Conservation (phyloP, 2,888 invertebrate genomes). For the Acrobasis repandana region DNA sequence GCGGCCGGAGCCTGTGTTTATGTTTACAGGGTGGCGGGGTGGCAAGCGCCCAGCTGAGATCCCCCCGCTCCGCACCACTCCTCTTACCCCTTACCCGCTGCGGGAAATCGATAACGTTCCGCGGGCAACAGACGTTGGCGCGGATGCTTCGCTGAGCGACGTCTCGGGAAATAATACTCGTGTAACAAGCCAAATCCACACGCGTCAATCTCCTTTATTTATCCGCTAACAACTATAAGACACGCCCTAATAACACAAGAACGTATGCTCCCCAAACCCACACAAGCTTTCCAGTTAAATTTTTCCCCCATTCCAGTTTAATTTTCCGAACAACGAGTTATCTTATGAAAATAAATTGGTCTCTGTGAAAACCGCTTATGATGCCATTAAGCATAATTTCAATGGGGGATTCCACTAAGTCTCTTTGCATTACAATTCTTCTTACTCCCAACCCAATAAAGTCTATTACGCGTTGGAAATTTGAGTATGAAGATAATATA, state of each 20-base stretch:
- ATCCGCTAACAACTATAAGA: constrained; percentile 6
- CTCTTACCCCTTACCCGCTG: constrained; percentile 46
- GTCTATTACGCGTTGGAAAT: constrained; percentile 45
- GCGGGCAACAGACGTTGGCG: constrained; percentile 60
- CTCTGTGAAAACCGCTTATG: constrained; percentile 56
- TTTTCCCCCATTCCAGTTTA: constrained; percentile 48
- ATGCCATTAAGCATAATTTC: constrained; percentile 54
- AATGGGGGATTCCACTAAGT: constrained; percentile 44
- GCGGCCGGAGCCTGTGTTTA: constrained; percentile 67
- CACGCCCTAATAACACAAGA: constrained; percentile 1
- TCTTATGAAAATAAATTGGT: constrained; percentile 59
- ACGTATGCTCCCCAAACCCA: constrained; percentile 1
- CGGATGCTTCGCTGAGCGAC: constrained; percentile 50
- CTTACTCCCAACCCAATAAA: constrained; percentile 49
- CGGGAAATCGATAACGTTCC: constrained; percentile 77
- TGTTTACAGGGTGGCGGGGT: constrained; percentile 67
- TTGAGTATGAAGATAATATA: constrained; percentile 21
- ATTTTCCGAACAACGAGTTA: constrained; percentile 52
- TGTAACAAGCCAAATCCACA: constrained; percentile 38
- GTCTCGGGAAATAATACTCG: constrained; percentile 41
- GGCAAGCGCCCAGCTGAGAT: constrained; percentile 70
- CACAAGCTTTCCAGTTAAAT: constrained; percentile 20
- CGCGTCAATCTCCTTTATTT: constrained; percentile 14
- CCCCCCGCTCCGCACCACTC: constrained; percentile 38
- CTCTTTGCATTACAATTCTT: constrained; percentile 44